Percentiles rank a stretch among this genome's conserved stretches.
Conservation (phyloP, 2,888 invertebrate genomes). For the Drosophila quasianomalipes region DNA sequence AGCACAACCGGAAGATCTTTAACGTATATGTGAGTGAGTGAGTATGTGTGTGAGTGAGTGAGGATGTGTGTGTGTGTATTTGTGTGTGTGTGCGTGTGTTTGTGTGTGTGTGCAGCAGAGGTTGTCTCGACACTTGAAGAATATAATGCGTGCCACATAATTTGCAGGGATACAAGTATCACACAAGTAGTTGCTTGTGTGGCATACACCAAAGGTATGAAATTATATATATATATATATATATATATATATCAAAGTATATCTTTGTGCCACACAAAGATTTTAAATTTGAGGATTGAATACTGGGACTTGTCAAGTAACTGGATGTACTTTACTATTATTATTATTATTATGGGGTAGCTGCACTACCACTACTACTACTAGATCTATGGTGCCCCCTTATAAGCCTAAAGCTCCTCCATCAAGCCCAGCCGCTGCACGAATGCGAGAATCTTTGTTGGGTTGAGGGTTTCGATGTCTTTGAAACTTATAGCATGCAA, state of each 20-base stretch:
- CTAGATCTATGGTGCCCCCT: too few species aligned
- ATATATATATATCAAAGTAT: not conserved
- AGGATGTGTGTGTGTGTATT: not conserved
- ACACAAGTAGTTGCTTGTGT: not conserved
- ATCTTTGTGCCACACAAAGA: not conserved
- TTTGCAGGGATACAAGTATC: not conserved
- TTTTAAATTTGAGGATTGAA: not conserved
- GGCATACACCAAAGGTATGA: not conserved
- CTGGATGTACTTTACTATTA: not conserved
- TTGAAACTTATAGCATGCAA: too few species aligned
- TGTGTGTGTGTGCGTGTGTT: not conserved
- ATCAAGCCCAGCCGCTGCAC: too few species aligned
- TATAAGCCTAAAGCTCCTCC: too few species aligned
- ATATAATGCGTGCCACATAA: constrained; percentile 1
- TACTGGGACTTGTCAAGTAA: not conserved
- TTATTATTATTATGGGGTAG: too few species aligned
- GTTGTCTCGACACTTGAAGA: not conserved
- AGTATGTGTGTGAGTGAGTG: not conserved
- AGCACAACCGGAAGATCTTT: not conserved
- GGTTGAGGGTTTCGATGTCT: too few species aligned
- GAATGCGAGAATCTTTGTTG: too few species aligned
- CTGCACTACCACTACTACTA: too few species aligned
- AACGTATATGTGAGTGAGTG: not conserved
- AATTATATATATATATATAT: not conserved
- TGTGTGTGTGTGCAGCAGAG: not conserved